Evolutionary conservation across 2,888 invertebrate species (phyloP).

Genomic region (Hyalella azteca): DNA sequence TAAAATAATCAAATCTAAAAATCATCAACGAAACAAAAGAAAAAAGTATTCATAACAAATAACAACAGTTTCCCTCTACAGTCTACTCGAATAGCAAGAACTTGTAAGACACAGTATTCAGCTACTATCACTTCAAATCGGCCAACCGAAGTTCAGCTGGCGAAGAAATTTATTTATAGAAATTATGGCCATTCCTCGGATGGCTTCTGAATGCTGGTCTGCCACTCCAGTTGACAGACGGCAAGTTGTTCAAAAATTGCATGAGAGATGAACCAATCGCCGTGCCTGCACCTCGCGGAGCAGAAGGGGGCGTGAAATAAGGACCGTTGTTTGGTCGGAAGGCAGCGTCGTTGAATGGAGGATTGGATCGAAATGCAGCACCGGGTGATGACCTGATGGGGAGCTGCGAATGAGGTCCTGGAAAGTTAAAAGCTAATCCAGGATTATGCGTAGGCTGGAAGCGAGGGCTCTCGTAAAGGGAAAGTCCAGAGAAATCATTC

Average conservation of each 20-base stretch:
- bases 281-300: not conserved
- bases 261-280: not conserved
- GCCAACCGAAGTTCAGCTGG: no score
- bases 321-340: not conserved
- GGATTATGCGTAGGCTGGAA: not conserved
- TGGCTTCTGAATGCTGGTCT: not conserved
- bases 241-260: constrained; percentile 14
- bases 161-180: not conserved
- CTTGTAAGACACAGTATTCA: no score
- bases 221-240: constrained; percentile 3
- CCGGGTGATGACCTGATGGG: not conserved
- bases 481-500: not conserved
- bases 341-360: not conserved
- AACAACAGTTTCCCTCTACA: no score
- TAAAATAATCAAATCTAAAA: no score
- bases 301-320: not conserved
- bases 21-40: no score
- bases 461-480: not conserved
- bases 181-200: not conserved
- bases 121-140: no score
- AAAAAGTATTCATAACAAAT: no score
- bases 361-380: not conserved
- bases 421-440: not conserved
- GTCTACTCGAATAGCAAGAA: no score
- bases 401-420: not conserved